A percentile compares a stretch with the other conserved stretches of the same genome.
Conservation (phyloP, 2,888 invertebrate genomes). For the Glyphotaelius pellucidus region DNA sequence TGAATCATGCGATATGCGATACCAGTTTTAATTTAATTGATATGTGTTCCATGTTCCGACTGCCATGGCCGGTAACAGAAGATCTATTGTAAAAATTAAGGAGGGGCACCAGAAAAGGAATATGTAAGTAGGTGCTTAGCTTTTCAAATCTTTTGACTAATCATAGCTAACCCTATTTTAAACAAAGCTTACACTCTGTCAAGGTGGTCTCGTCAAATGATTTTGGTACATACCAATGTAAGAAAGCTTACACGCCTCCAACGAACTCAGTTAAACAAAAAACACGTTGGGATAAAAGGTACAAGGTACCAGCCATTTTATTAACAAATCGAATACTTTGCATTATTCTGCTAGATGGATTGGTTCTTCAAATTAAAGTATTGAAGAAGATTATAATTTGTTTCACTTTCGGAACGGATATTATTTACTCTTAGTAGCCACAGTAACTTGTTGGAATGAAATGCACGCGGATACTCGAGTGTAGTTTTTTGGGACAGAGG, state of each 20-base stretch:
- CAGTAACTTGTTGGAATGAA: background rate
- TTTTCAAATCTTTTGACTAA: too few relatives aligned
- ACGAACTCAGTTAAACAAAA: too few relatives aligned
- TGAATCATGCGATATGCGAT: background rate
- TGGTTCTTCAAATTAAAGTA: background rate
- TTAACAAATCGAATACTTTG: background rate
- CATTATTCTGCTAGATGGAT: background rate
- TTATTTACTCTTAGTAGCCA: background rate
- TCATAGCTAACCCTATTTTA: too few relatives aligned
- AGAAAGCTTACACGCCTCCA: background rate
- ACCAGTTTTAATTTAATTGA: background rate
- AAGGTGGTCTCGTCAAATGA: background rate
- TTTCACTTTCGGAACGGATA: background rate
- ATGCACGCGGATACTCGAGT: background rate
- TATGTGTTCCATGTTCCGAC: background rate
- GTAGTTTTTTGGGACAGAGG: background rate
- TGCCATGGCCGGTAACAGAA: background rate
- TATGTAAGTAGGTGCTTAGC: background rate
- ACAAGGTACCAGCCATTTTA: background rate
- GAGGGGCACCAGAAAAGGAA: background rate
- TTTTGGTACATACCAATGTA: background rate
- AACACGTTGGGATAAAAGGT: background rate
- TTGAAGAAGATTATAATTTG: background rate
- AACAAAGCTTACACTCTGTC: background rate
- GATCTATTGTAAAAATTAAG: background rate